Percentiles rank a stretch among this genome's conserved stretches.
phyloP scores from a whole-genome alignment of 2,797 vertebrate genomes.

The Taeniopygia guttata region DNA sequence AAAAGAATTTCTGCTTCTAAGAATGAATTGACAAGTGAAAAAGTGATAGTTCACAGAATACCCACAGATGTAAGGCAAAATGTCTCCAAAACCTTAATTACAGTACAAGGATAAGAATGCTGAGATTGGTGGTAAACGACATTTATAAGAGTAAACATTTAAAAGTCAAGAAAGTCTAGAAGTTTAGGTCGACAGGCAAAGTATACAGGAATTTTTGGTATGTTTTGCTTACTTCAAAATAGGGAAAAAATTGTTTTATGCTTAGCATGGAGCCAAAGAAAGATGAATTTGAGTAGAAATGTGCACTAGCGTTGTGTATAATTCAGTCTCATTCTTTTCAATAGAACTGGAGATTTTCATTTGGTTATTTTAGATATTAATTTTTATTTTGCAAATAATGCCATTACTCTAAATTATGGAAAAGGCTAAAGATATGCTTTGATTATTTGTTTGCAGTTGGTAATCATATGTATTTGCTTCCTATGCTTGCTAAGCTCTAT shows the following conservation, averaged over 20 bases:
- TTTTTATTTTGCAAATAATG: neutral
- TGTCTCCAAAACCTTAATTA: neutral
- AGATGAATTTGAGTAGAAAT: neutral
- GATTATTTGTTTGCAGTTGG: neutral
- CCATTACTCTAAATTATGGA: neutral
- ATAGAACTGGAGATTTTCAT: neutral
- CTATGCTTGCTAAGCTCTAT: neutral
- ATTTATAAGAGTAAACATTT: neutral
- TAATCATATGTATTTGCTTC: neutral
- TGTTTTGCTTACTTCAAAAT: neutral
- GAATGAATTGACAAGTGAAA: neutral
- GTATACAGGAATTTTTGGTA: neutral
- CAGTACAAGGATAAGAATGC: neutral
- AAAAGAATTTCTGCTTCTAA: neutral
- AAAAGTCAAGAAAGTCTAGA: neutral
- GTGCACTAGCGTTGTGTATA: neutral
- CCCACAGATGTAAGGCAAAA: neutral
- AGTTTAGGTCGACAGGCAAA: neutral
- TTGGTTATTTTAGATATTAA: neutral
- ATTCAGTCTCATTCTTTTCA: neutral
- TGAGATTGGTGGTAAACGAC: neutral
- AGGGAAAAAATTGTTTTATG: neutral
- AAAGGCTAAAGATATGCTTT: neutral
- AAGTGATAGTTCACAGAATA: neutral
- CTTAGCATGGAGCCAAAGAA: neutral